Evolutionary conservation across 2,888 invertebrate genomes (phyloP), one percentile per base, ranked within the genome.

Genomic region (Drosophila nr. perissopoda): DNA sequence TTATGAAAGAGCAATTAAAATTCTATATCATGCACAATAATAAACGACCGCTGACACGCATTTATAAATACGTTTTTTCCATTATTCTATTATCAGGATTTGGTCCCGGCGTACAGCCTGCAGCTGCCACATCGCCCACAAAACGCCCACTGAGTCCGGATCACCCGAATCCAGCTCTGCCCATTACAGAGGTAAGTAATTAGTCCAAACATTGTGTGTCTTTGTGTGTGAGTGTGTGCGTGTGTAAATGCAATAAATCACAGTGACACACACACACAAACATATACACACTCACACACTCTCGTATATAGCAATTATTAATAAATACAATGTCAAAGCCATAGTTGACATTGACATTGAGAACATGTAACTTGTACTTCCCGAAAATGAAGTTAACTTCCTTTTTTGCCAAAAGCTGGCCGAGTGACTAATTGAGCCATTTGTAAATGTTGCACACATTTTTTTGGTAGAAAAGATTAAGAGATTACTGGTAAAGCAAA

Each of bases 111-210:
- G 93, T 93, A 53, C 93, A 93, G 70, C 92, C 93, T 52, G 93
- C 93, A 78, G 93, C 94, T 70, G 91, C 88, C 60, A 89, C 94
- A 71, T 94, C 94, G 52, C 94, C 94, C 65, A 94, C 94, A 49
- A 94, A 94, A 81, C 93, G 94, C 75, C 94, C 95, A 36, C 92
- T 94, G 77, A 95, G 95, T 66, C 95, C 95, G 38, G 95, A 95
- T 91, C 94, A 95, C 86, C 95, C 95, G 16, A 95, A 95, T 93
- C 95, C 96, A 71, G 95, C 95, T 51, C 94, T 95, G 90, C 95
- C 95, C 74, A 95, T 96, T 82, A 95, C 95, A 49, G 95, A 95
- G 92, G 94, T 95, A 92, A 93, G 92, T 36, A 49, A 4, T 21
- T 33, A 59, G 21, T 4, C 29, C n/a, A 16, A 2, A 42, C 31